phyloP scores from a whole-genome alignment of 2,888 invertebrate species.

The Brenthis ino region DNA sequence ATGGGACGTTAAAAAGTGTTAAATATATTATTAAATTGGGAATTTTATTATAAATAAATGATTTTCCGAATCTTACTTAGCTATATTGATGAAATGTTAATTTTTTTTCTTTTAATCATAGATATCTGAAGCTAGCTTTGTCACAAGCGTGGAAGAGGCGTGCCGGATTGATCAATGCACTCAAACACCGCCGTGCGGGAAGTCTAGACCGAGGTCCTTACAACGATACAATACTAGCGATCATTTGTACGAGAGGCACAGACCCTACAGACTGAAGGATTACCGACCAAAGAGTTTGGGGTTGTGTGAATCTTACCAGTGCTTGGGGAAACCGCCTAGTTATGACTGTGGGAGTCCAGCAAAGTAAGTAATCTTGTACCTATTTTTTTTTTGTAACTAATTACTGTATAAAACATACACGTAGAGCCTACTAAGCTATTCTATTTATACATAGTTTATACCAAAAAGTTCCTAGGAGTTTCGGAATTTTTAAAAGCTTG shows the following conservation, averaged over 20 bases:
- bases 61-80: too few relatives aligned
- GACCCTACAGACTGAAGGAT: constrained; percentile 56
- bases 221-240: constrained; percentile 82
- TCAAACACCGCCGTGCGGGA: constrained; percentile 74
- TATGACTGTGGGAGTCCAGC: constrained; percentile 61
- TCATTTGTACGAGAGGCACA: constrained; percentile 66
- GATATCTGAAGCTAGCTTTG: constrained; percentile 78
- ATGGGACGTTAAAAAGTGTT: too few relatives aligned
- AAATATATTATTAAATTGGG: too few relatives aligned
- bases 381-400: too few relatives aligned
- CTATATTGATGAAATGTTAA: too few relatives aligned
- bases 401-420: too few relatives aligned
- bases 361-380: constrained; percentile 58
- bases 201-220: constrained; percentile 72
- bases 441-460: too few relatives aligned
- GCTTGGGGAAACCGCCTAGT: constrained; percentile 67
- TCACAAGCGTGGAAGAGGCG: constrained; percentile 73
- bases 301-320: constrained; percentile 68
- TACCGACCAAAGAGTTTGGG: constrained; percentile 65
- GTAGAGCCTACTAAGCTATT: too few relatives aligned
- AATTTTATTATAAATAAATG: too few relatives aligned
- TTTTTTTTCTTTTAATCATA: constrained; percentile 42
- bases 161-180: constrained; percentile 72
- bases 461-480: too few relatives aligned
- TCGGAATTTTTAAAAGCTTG: too few relatives aligned